These are phyloP conservation scores for Poecilia picta DNA, from an alignment of 2,797 vertebrate genomes.

Conservation along the genomic window DNA sequence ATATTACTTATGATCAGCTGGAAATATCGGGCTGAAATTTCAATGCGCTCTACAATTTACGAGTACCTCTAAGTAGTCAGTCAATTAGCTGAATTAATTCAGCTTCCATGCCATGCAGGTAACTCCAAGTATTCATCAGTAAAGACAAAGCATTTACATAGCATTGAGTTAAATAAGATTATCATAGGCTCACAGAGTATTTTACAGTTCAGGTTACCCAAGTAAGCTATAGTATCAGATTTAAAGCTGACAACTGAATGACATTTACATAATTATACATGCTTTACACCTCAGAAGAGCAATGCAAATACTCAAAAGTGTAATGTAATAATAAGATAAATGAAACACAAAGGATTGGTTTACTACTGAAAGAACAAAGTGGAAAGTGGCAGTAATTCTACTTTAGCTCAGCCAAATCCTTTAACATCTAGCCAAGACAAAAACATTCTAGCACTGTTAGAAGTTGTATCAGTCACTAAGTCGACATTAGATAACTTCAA, in stretches of 20 bases:
- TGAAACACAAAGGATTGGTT: background rate
- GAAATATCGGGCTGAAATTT: background rate
- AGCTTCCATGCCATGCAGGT: background rate
- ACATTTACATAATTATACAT: background rate
- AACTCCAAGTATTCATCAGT: background rate
- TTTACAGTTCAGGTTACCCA: background rate
- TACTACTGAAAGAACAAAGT: background rate
- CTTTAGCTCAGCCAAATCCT: background rate
- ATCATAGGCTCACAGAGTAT: background rate
- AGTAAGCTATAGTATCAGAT: background rate
- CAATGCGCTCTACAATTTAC: background rate
- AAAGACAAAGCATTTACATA: background rate
- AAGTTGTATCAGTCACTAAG: background rate
- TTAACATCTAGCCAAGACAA: background rate
- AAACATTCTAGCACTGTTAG: background rate
- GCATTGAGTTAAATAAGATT: background rate
- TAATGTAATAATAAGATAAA: background rate
- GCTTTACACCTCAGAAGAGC: background rate
- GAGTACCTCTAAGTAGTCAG: background rate
- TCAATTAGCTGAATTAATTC: background rate
- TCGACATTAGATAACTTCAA: background rate
- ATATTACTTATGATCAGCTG: background rate
- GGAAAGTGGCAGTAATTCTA: background rate
- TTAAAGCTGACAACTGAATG: background rate
- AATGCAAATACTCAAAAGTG: background rate